These are phyloP conservation scores for Phocoena phocoena DNA, from an alignment of 2,113 vertebrate species.

Conservation along the genomic window DNA sequence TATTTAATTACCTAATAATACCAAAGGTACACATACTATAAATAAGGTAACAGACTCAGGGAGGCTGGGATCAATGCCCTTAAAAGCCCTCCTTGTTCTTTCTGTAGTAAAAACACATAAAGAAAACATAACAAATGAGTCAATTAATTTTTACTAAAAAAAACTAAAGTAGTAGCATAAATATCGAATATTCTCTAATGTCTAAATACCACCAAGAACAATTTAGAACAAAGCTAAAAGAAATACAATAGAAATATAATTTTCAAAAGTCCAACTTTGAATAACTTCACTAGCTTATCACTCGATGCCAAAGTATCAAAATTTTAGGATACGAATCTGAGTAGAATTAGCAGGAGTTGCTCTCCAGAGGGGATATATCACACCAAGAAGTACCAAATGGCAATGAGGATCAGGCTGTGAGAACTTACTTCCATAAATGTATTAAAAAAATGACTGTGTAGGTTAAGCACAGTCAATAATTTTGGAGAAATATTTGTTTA, in stretches of 20 bases:
- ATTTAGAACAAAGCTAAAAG: conserved; percentile 19
- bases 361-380: background rate
- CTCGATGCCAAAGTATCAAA: conserved; percentile 18
- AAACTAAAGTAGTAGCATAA: background rate
- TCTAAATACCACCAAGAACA: conserved; percentile 20
- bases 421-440: background rate
- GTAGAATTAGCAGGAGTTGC: background rate
- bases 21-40: background rate
- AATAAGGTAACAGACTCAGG: conserved; percentile 5
- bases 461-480: background rate
- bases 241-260: conserved; percentile 15
- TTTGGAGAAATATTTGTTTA: conserved; percentile 29
- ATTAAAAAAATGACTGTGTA: background rate
- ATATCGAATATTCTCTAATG: background rate
- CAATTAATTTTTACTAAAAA: background rate
- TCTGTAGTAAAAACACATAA: background rate
- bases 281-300: background rate
- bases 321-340: conserved; percentile 3
- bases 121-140: background rate
- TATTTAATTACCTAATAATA: conserved; percentile 32
- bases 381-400: conserved; percentile 25
- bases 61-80: background rate
- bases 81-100: background rate
- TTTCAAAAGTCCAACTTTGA: conserved; percentile 6
- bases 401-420: background rate